Evolutionary conservation across 2,113 vertebrate genomes (phyloP), one percentile per base, ranked within the genome.

Genomic region (Chionis minor): DNA sequence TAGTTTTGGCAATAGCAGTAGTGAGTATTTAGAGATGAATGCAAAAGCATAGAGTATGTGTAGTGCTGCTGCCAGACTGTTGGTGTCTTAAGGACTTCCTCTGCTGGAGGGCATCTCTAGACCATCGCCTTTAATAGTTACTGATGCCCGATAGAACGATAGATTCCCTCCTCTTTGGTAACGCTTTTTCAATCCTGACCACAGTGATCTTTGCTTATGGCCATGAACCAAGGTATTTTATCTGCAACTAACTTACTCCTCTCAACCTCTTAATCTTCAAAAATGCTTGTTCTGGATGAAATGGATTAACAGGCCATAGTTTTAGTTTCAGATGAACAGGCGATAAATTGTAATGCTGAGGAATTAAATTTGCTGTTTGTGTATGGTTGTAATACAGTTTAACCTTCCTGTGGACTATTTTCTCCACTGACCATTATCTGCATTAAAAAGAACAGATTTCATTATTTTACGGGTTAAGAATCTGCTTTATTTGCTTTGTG

Each of bases 401-500:
- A 44, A 69, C 63, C 47, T 83, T 28, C 73, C 54, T 18, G 28
- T 24, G 74, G 44, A 45, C 59, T 70, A 0, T 62, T 74, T 75
- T 67, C 40, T 73, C 6, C 45, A 23, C 44, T 6, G 56, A 54
- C 18, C 19, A 7, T 28, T 14, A 12, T 28, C 32, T 44, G 49
- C 71, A 10, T 28, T 71, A 23, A 14, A 24, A 77, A 61, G 88
- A 85, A 30, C 40, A 45, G n/a, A 79, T 88, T 74, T 56, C 35
- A 6, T 75, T 88, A 20, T 94, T 93, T 95, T 72, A 35, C 23
- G 89, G 92, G 38, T 74, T 87, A 49, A 74, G 94, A 75, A 95
- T 33, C 75, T 85, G 92, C 90, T 95, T 79, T 59, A 83, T 95
- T 88, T 58, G 80, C 86, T 94, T 85, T 81, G 92, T 16, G 33